Conservation (phyloP, 2,888 invertebrate genomes). For the Luperina testacea region DNA sequence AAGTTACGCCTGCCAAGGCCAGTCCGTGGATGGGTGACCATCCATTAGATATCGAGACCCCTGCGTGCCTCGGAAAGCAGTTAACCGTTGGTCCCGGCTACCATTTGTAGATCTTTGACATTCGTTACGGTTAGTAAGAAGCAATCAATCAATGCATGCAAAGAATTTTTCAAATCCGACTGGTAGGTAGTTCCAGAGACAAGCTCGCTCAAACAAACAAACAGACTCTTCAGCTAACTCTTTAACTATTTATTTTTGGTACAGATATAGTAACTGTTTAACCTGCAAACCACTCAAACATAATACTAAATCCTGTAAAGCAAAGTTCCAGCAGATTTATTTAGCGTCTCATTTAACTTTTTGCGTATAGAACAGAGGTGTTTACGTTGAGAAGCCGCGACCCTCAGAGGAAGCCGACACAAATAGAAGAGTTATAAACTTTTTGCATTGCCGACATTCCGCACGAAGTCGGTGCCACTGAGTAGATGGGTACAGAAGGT, state of each 20-base stretch:
- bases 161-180: neutral
- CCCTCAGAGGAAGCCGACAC: constrained; percentile 42
- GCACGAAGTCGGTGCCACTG: constrained; percentile 16
- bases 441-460: constrained; percentile 50
- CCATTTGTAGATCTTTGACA: neutral
- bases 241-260: no score
- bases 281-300: neutral
- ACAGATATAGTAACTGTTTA: neutral
- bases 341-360: constrained; percentile 42
- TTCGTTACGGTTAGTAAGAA: neutral
- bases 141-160: neutral
- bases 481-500: constrained; percentile 13
- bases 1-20: neutral
- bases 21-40: neutral
- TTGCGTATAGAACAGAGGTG: constrained; percentile 37
- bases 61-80: neutral
- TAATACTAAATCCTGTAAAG: neutral
- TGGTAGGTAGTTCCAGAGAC: no score
- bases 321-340: constrained; percentile 22
- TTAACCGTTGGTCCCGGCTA: neutral
- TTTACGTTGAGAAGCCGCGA: constrained; percentile 45
- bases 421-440: constrained; percentile 49
- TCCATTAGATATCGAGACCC: neutral
- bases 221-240: no score
- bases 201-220: no score